phyloP scores from a whole-genome alignment of 2,888 invertebrate species.

The Hemithea aestivaria region DNA sequence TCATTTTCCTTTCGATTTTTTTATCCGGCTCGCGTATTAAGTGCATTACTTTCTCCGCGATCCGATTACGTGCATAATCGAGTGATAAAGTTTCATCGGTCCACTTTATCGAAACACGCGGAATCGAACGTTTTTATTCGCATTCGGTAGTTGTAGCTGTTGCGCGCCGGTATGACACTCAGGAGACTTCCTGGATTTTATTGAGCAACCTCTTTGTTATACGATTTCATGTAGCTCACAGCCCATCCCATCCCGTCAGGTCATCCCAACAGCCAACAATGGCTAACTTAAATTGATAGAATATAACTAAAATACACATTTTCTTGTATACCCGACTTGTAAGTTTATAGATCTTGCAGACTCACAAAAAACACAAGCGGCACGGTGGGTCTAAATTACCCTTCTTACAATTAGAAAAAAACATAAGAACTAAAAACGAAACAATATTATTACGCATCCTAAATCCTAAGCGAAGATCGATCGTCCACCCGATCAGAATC shows the following conservation, averaged over 20 bases:
- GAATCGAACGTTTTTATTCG: constrained; percentile 32
- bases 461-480: constrained; percentile 20
- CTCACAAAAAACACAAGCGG: too few relatives aligned
- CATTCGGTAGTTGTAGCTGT: constrained; percentile 4
- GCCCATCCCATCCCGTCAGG: too few relatives aligned
- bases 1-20: constrained; percentile 67
- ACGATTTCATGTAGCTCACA: too few relatives aligned
- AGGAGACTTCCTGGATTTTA: neutral
- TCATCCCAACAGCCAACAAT: too few relatives aligned
- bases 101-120: constrained; percentile 41
- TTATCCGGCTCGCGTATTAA: constrained; percentile 49
- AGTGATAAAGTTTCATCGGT: constrained; percentile 51
- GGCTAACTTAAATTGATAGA: too few relatives aligned
- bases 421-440: constrained; percentile 7
- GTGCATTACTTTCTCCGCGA: constrained; percentile 67
- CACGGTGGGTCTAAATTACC: too few relatives aligned
- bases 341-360: too few relatives aligned
- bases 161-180: neutral
- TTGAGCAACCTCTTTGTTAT: neutral
- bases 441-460: constrained; percentile 10
- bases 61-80: constrained; percentile 56
- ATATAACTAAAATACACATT: too few relatives aligned
- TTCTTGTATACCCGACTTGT: too few relatives aligned
- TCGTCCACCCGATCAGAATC: constrained; percentile 23
- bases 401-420: too few relatives aligned